Evolutionary conservation across 2,888 invertebrate genomes (phyloP).

Genomic region (Chymomyza procnemis): DNA sequence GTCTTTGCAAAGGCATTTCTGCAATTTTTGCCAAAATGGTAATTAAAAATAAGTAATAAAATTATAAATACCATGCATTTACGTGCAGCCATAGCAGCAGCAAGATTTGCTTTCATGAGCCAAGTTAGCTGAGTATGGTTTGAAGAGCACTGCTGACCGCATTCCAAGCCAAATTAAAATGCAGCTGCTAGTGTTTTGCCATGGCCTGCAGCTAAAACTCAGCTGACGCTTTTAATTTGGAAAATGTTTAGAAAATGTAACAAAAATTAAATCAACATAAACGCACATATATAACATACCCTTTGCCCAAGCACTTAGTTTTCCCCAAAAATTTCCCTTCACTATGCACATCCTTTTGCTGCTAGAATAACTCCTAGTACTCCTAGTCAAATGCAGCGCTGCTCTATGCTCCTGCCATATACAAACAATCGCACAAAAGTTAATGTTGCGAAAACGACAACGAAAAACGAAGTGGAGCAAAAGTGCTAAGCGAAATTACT

Average conservation of each 20-base stretch:
- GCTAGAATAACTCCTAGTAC: too few relatives aligned
- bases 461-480: conserved; percentile 32
- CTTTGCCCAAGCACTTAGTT: conserved; percentile 7
- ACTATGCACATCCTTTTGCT: too few relatives aligned
- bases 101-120: background rate
- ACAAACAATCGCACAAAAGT: conserved; percentile 43
- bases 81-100: conserved; percentile 14
- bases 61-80: conserved; percentile 53
- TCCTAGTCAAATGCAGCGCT: too few relatives aligned
- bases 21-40: conserved; percentile 30
- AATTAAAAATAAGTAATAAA: conserved; percentile 52
- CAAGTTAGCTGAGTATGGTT: conserved; percentile 6
- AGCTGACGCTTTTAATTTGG: conserved; percentile 46
- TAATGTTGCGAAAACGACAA: conserved; percentile 53
- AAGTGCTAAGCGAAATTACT: conserved; percentile 44
- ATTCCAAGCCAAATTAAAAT: conserved; percentile 59
- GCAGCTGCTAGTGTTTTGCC: conserved; percentile 24
- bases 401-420: too few relatives aligned
- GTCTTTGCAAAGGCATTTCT: conserved; percentile 24
- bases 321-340: background rate
- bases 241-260: conserved; percentile 53
- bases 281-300: conserved; percentile 2
- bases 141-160: conserved; percentile 41
- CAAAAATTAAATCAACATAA: conserved; percentile 55
- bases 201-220: conserved; percentile 8